Evolutionary conservation across 1,140 invertebrate species (phyloP), one percentile per base, ranked within the genome.

Genomic region (Leptestheria dahalacensis): DNA sequence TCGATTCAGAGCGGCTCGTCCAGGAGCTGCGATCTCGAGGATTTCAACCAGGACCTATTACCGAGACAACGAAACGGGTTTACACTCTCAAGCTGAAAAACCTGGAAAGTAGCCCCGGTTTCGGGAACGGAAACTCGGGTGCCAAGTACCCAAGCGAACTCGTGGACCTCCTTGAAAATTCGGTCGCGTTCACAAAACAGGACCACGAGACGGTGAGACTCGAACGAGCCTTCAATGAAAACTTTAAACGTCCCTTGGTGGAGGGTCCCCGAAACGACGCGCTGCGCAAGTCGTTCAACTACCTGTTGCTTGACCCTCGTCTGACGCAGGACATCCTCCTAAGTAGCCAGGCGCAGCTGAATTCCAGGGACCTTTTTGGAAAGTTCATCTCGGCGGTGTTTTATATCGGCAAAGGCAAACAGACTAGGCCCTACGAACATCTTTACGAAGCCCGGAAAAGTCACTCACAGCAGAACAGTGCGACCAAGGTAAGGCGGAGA

Each of bases 231-330:
- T 75, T 84, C 11, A 72, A 75, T 2, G 64, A 73, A 1, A 78
- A 84, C 61, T 91, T 89, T 67, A 67, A 71, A 1, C 75, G 74
- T 29, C 76, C 77, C 65, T 70, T 77, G 3, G 73, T 67, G 1
- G 72, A 74, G 21, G 76, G 76, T 63, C 86, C 88, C 84, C 77
- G 88, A n/a, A 88, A 88, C 15, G 33, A 15, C 15, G 6, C 6
- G 6, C 15, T 41, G 33, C 33, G 33, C 6, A 41, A 82, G 3
- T 92, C 85, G 2, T 95, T 95, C 64, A 91, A 86, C 60, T 97
- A 97, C 69, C 68, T 97, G 20, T 71, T 97, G 0, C 73, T 97
- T 15, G 93, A 97, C 75, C 88, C 92, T 0, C 70, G 88, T 50
- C 70, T 91, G 9, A 89, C 88, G 0, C 71, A 80, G 46, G 86